A percentile compares a stretch with the other conserved stretches of the same genome.
phyloP scores from a whole-genome alignment of 2,797 vertebrate genomes.

The Mallotus villosus region DNA sequence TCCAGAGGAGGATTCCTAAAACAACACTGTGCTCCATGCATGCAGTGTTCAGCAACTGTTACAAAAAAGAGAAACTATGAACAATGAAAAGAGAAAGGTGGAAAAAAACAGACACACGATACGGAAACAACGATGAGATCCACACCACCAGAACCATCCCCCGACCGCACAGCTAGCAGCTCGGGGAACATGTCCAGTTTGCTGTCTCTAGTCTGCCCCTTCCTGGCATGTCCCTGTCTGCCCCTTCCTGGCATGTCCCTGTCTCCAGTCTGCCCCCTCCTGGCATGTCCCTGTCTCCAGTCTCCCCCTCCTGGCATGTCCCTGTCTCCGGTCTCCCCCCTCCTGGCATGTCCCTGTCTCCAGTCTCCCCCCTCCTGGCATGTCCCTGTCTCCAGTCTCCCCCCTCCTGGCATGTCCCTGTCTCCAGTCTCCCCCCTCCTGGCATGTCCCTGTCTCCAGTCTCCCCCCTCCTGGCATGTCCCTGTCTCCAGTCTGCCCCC shows the following conservation, averaged over 20 bases:
- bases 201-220: constrained; percentile 44
- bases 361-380: constrained; percentile 44
- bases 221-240: constrained; percentile 44
- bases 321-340: constrained; percentile 38
- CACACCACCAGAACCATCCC: neutral
- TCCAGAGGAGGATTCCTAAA: too few relatives aligned
- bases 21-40: too few relatives aligned
- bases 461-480: constrained; percentile 46
- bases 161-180: neutral
- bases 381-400: constrained; percentile 39
- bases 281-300: constrained; percentile 37
- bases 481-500: constrained; percentile 38
- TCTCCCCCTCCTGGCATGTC: constrained; percentile 45
- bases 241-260: too few relatives aligned
- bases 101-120: neutral
- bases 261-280: constrained; percentile 50
- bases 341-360: constrained; percentile 44
- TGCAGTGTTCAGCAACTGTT: neutral
- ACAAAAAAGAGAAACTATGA: too few relatives aligned
- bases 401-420: constrained; percentile 45
- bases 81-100: too few relatives aligned
- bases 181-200: constrained; percentile 29
- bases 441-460: constrained; percentile 37
- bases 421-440: constrained; percentile 41
- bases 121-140: neutral